Base-by-base conservation (phyloP, 1,140 invertebrate genomes). In the Heliconius hermathena region DNA sequence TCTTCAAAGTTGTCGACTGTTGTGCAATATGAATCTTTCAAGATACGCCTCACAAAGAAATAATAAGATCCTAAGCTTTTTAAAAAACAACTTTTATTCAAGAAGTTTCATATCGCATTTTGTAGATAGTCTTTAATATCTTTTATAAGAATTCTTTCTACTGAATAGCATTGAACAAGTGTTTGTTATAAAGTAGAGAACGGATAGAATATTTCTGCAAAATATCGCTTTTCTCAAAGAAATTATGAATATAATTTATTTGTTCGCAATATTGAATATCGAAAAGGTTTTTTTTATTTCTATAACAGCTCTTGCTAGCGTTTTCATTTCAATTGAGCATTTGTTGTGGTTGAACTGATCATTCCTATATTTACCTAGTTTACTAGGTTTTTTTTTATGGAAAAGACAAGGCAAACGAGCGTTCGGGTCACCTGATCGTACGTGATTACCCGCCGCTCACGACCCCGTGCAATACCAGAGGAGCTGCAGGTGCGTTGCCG, bases 41-140 rank as follows among this genome's bases (percentile, higher is more conserved):
- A 57, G 54, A 22, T 22, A 66, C 22, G 22, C 22, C 8, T 66
- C n/a, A 66, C 60, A 66, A 66, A 66, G 60, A 66, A 26, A 26
- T 66, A 66, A 66, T 66, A 26, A 66, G 11, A 26, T 66, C 60
- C 60, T 13, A 26, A 29, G 22, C 22, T 66, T 66, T 66, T 66
- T 66, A 29, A 66, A 66, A 66, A 66, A 66, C 60, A 57, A 57
- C 60, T 66, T 66, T 66, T 8, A 66, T 66, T 66, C 60, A 66
- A n/a, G 54, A 22, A 66, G 11, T 66, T 66, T 66, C 13, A 66
- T 66, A 66, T 66, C 60, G 60, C 22, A 66, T 66, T 66, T 66
- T 66, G 9, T 26, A 26, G 60, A 66, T 66, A 29, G 60, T 26
- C n/a, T 66, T 66, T 66, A 66, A 66, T 66, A 66, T 66, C 22